phyloP scores from a whole-genome alignment of 1,140 invertebrate genomes.

The Drosophila novamexicana region DNA sequence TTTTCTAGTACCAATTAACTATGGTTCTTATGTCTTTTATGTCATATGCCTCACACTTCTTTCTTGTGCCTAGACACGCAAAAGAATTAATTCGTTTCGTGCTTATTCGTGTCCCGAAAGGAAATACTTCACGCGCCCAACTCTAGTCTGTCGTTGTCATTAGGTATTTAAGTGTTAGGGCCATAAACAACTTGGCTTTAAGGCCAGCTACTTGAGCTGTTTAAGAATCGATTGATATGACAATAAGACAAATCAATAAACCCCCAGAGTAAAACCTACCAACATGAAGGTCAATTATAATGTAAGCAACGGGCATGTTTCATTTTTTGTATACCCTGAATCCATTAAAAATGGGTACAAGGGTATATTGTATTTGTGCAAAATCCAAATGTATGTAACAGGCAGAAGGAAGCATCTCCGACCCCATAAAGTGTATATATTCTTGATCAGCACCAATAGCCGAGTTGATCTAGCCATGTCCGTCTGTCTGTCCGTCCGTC shows the following conservation, averaged over 20 bases:
- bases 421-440: too few species aligned
- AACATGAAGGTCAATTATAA: constrained; percentile 73
- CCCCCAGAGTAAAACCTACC: neutral
- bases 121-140: neutral
- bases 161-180: constrained; percentile 10
- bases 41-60: too few species aligned
- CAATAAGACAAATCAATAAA: constrained; percentile 65
- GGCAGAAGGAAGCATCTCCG: too few species aligned
- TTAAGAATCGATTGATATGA: constrained; percentile 61
- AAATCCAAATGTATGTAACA: too few species aligned
- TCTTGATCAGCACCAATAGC: too few species aligned
- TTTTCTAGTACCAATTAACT: neutral
- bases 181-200: constrained; percentile 31
- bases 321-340: neutral
- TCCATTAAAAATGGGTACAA: too few species aligned
- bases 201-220: constrained; percentile 29
- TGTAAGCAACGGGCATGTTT: constrained; percentile 58
- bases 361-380: too few species aligned
- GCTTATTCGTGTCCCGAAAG: neutral
- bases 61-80: too few species aligned
- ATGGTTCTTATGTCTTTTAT: neutral
- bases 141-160: neutral
- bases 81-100: too few species aligned
- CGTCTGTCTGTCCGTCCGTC: too few species aligned
- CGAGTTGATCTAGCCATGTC: too few species aligned